phyloP scores from a whole-genome alignment of 2,797 vertebrate species.

The Picus viridis region DNA sequence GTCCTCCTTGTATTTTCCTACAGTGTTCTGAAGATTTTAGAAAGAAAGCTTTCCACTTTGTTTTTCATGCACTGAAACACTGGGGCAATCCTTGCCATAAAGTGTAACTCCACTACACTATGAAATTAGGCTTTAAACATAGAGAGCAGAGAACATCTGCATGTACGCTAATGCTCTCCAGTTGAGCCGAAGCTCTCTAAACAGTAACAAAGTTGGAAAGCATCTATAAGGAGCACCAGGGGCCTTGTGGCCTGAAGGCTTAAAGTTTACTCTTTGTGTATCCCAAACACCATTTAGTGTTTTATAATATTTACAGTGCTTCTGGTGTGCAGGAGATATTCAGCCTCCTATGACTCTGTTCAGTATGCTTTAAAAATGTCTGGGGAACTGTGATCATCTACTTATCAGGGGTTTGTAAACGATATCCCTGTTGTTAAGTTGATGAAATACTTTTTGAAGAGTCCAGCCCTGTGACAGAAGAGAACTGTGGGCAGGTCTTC shows the following conservation, averaged over 20 bases:
- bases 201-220: background rate
- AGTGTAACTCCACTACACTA: background rate
- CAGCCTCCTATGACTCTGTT: background rate
- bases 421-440: background rate
- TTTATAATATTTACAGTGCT: background rate
- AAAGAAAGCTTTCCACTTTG: background rate
- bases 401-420: background rate
- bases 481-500: background rate
- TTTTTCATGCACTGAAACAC: background rate
- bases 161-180: background rate
- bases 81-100: background rate
- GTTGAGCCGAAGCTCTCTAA: background rate
- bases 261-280: background rate
- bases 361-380: background rate
- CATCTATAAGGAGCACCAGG: background rate
- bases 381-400: background rate
- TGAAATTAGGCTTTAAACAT: background rate
- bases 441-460: background rate
- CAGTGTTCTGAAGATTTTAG: background rate
- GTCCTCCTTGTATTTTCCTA: background rate
- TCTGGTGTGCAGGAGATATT: background rate
- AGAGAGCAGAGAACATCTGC: background rate
- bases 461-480: background rate
- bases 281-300: background rate
- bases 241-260: background rate